Evolutionary conservation across 2,888 invertebrate species (phyloP), one percentile per base, ranked within the genome.

Genomic region (Sphecodes monilicornis): DNA sequence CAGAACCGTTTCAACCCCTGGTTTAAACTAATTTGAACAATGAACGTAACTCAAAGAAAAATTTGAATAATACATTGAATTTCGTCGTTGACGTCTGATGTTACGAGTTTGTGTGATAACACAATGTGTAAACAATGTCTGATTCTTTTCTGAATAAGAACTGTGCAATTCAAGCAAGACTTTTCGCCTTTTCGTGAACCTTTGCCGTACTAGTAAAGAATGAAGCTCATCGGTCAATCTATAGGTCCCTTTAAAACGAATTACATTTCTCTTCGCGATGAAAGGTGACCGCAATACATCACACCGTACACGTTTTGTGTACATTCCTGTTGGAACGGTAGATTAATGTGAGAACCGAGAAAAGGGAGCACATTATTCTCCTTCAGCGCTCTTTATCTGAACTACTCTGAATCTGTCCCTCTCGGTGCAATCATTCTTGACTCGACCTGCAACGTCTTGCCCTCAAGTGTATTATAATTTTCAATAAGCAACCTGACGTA

Each of bases 201-300:
- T n/a, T 36, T 39, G 32, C 39, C 11, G 11, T 22, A 22, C 1
- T 39, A 41, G 57, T n/a, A 18, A 69, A 68, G 32, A 39, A 57
- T 69, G 78, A 13, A 68, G 57, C 43, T 60, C 36, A 32, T 77
- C 71, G 16, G 36, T 71, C 32, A 60, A 41, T 50, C 26, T 68
- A 57, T 54, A 43, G 22, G 43, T 57, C 41, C 36, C 57, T n/a
- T 41, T 66, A 54, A 46, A 77, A 57, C 32, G 66, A 77, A 81
- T 77, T 77, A 26, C 71, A 36, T 81, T 78, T 46, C 72, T 64
- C 36, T 57, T 54, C 66, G 11, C 43, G 72, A 77, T 78, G 71
- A 78, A 68, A 46, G 72, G 66, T 68, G 70, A 66, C 76, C 80
- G 77, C 80, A 57, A 77, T 81, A 68, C 72, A 81, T 81, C 72